Evolutionary conservation across 2,797 vertebrate genomes (phyloP).

Genomic region (Sorex maritimensis): DNA sequence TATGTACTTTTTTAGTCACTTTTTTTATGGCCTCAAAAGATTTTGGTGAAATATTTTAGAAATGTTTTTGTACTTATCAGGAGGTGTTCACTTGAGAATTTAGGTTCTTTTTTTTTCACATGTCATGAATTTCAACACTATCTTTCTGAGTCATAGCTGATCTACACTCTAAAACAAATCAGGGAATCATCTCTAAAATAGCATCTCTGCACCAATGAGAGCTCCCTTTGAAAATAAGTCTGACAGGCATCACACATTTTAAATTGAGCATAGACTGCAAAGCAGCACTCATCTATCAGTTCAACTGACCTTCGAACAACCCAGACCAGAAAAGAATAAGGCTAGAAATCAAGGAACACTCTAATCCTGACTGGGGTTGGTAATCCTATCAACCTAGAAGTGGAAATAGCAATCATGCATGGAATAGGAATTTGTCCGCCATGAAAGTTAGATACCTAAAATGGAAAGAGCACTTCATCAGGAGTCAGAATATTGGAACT

Average conservation of each 20-base stretch:
- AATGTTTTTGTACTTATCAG: conserved; percentile 75
- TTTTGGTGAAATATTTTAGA: conserved; percentile 79
- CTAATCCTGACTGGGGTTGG: conserved; percentile 56
- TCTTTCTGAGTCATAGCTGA: conserved; percentile 78
- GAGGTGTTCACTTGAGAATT: conserved; percentile 72
- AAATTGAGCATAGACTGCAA: conserved; percentile 69
- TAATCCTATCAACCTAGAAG: conserved; percentile 37
- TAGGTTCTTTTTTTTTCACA: conserved; percentile 58
- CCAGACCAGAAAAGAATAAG: conserved; percentile 68
- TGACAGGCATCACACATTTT: conserved; percentile 58
- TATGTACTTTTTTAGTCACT: conserved; percentile 67
- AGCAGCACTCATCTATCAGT: conserved; percentile 58
- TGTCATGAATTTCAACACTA: conserved; percentile 73
- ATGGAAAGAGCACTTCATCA: conserved; percentile 40
- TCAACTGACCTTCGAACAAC: conserved; percentile 72
- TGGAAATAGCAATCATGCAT: background rate
- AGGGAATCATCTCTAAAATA: conserved; percentile 68
- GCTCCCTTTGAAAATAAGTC: conserved; percentile 60
- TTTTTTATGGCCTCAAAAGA: conserved; percentile 75
- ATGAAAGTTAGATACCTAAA: background rate
- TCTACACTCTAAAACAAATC: conserved; percentile 77
- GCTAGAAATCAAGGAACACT: conserved; percentile 46
- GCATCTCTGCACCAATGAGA: conserved; percentile 54
- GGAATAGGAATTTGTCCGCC: background rate
- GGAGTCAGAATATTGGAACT: background rate